Evolutionary conservation across 2,113 vertebrate species (phyloP).

Genomic region (Rhabdomys dilectus): DNA sequence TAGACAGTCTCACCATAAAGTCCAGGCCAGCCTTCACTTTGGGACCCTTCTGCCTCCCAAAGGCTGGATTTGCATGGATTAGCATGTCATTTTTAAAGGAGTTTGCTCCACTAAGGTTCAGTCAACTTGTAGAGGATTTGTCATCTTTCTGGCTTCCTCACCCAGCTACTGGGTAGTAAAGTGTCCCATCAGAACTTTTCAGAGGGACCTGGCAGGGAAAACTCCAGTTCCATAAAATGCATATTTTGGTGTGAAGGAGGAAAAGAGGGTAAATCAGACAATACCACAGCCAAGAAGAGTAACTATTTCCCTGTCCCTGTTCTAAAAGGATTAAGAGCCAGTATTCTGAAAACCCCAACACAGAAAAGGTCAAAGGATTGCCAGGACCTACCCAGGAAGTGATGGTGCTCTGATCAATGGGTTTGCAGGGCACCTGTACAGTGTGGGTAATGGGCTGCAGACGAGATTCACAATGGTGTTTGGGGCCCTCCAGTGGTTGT

Average conservation of each 20-base stretch:
- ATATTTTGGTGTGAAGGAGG: not conserved
- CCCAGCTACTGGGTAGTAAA: not conserved
- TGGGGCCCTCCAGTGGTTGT: constrained; percentile 86
- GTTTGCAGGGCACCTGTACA: constrained; percentile 86
- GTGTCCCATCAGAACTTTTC: constrained; percentile 26
- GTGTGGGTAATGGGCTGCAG: constrained; percentile 85
- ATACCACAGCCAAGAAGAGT: not conserved
- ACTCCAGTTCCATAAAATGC: not conserved
- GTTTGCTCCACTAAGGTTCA: not conserved
- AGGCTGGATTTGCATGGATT: not conserved
- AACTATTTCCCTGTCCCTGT: not conserved
- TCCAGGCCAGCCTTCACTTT: not conserved
- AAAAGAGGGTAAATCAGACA: not conserved
- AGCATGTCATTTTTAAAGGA: not conserved
- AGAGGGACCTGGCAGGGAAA: not conserved
- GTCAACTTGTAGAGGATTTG: not conserved
- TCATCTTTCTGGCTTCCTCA: constrained; percentile 14
- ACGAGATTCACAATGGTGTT: constrained; percentile 82
- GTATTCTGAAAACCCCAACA: not conserved
- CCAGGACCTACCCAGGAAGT: constrained; percentile 85
- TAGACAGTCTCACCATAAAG: too few relatives aligned
- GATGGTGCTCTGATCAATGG: constrained; percentile 73
- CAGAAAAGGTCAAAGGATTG: not conserved
- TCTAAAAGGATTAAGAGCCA: not conserved
- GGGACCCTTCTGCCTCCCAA: not conserved